Percentiles rank a stretch among this genome's conserved stretches.
These are phyloP conservation scores for Drosophila borborema DNA, from an alignment of 2,888 invertebrate genomes.

Conservation along the genomic window DNA sequence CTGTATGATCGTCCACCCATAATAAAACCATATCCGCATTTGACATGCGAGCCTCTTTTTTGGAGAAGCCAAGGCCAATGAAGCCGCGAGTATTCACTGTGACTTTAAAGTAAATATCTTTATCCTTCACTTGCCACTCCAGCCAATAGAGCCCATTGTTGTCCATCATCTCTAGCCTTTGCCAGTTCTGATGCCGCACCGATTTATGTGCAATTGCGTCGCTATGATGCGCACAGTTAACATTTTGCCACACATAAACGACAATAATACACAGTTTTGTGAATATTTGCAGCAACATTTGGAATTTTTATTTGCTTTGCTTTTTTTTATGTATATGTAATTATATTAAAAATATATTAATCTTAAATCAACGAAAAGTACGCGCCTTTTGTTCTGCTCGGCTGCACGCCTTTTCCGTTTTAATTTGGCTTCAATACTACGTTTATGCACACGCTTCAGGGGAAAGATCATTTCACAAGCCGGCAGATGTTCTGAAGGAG, in stretches of 20 bases:
- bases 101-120: conserved; percentile 92
- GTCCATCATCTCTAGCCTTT: conserved; percentile 84
- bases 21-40: conserved; percentile 94
- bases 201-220: conserved; percentile 6
- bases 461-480: conserved; percentile 56
- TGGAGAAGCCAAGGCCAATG: conserved; percentile 94
- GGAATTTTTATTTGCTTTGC: background rate
- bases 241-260: conserved; percentile 17
- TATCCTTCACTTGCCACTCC: conserved; percentile 89
- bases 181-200: conserved; percentile 82
- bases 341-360: conserved; percentile 3
- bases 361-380: background rate
- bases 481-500: conserved; percentile 54
- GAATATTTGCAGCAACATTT: conserved; percentile 39
- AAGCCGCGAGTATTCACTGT: conserved; percentile 93
- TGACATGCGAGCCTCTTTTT: conserved; percentile 90
- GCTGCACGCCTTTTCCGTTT: conserved; percentile 40
- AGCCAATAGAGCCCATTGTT: conserved; percentile 85
- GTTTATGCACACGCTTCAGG: conserved; percentile 30
- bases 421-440: conserved; percentile 44
- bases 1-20: conserved; percentile 91
- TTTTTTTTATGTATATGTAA: background rate
- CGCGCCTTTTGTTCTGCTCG: conserved; percentile 28
- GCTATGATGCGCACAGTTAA: conserved; percentile 16
- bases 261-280: conserved; percentile 24